Percentiles rank a stretch among this genome's conserved stretches.
Conservation (phyloP, 2,113 vertebrate genomes). For the Pomatorhinus ruficollis region DNA sequence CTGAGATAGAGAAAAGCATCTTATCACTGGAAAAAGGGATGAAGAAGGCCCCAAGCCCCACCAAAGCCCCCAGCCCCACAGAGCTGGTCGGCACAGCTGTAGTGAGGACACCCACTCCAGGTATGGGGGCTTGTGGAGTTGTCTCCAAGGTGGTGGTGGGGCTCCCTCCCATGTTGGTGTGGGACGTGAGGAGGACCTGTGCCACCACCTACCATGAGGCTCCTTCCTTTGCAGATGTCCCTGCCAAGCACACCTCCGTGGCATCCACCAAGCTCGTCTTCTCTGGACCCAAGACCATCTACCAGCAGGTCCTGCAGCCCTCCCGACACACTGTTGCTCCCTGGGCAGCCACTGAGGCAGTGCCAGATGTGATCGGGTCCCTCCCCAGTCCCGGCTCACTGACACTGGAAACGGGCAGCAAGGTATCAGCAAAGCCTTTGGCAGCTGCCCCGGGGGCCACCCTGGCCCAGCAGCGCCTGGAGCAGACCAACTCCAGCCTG, state of each 20-base stretch:
- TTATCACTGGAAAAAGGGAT: conserved; percentile 73
- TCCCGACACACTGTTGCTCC: not conserved
- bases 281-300: conserved; percentile 75
- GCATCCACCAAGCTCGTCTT: conserved; percentile 78
- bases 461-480: conserved; percentile 81
- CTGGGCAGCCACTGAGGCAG: not conserved
- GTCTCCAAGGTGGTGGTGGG: accelerated
- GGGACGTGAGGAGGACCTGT: not conserved
- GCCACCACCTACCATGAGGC: not conserved
- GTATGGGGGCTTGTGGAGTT: not conserved
- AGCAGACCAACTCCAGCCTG: conserved; percentile 87
- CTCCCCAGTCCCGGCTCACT: accelerated
- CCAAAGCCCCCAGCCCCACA: conserved; percentile 46
- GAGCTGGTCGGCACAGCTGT: not conserved
- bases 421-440: not conserved
- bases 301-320: conserved; percentile 54
- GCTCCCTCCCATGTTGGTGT: not conserved
- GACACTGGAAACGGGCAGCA: not conserved
- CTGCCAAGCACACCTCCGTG: conserved; percentile 72
- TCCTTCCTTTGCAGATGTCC: conserved; percentile 53
- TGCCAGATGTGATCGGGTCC: not conserved
- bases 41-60: conserved; percentile 47
- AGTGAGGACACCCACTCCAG: conserved; percentile 27
- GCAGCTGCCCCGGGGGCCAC: not conserved
- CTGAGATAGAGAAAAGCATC: conserved; percentile 67